Conservation (phyloP, 1,140 invertebrate species). For the Bombus confusus region DNA sequence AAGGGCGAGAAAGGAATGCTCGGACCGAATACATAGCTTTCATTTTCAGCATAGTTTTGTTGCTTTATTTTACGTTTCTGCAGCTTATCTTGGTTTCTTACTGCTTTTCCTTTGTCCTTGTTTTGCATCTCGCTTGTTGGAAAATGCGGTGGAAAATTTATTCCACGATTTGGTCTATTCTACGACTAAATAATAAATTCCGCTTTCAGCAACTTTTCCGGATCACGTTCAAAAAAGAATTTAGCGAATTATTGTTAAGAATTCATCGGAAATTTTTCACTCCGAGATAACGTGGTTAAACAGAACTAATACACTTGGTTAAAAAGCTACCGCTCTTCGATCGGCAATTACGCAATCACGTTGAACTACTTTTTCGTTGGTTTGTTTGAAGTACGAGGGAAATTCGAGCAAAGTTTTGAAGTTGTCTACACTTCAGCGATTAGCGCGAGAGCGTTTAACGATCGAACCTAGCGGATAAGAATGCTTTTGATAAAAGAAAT, state of each 20-base stretch:
- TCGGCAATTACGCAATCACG: neutral
- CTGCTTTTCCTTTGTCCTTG: no score
- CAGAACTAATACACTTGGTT: neutral
- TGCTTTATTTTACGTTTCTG: no score
- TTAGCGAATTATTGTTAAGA: neutral
- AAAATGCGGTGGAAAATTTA: no score
- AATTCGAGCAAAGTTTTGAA: neutral
- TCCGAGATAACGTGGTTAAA: neutral
- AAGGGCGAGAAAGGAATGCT: no score
- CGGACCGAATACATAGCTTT: no score
- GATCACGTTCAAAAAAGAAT: neutral
- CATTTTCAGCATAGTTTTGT: no score
- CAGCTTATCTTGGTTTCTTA: no score
- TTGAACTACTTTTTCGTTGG: neutral
- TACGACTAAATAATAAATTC: no score
- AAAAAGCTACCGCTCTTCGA: no score
- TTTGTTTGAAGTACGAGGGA: neutral
- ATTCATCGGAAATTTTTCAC: neutral
- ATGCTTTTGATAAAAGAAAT: neutral
- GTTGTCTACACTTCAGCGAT: neutral
- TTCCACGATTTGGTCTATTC: no score
- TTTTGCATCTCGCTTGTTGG: no score
- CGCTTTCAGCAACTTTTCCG: no score
- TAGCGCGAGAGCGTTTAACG: neutral
- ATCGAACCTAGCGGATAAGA: neutral